These are phyloP conservation scores for Pristionchus entomophagus DNA, from an alignment of 2,888 invertebrate species.

Conservation along the genomic window DNA sequence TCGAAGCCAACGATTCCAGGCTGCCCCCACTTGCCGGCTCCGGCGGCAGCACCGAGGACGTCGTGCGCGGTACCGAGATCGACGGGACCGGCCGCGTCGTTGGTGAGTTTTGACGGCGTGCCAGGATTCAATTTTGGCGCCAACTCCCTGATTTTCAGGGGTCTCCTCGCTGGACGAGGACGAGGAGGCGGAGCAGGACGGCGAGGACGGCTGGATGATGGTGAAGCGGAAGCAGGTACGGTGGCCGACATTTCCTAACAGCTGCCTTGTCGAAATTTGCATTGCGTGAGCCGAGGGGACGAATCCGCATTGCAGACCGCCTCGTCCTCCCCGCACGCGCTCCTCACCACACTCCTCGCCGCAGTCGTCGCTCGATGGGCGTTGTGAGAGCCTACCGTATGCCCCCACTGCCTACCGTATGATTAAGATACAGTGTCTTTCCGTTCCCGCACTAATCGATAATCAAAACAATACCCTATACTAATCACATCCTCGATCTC, in stretches of 20 bases:
- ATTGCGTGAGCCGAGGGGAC: neutral
- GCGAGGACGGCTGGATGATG: conserved; percentile 48
- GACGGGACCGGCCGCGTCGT: neutral
- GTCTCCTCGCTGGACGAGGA: conserved; percentile 8
- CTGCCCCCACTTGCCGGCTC: neutral
- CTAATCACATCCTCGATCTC: conserved; percentile 21
- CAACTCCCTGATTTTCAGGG: too few relatives aligned
- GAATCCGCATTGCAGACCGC: neutral
- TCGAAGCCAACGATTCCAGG: conserved; percentile 12
- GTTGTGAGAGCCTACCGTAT: neutral
- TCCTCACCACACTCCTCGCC: neutral
- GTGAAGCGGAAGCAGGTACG: conserved; percentile 47
- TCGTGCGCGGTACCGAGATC: conserved; percentile 43
- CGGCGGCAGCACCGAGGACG: conserved; percentile 9
- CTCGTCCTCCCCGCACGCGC: neutral
- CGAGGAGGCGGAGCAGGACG: conserved; percentile 44
- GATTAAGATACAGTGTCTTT: neutral
- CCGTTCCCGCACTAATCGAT: neutral
- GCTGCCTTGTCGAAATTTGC: neutral
- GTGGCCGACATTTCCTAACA: neutral
- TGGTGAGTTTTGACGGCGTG: neutral
- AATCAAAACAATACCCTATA: conserved; percentile 30
- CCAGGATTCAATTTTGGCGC: neutral
- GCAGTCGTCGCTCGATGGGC: neutral
- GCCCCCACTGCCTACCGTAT: neutral